Base-by-base conservation (phyloP, 1,140 invertebrate species). In the Zelostemma sp. region DNA sequence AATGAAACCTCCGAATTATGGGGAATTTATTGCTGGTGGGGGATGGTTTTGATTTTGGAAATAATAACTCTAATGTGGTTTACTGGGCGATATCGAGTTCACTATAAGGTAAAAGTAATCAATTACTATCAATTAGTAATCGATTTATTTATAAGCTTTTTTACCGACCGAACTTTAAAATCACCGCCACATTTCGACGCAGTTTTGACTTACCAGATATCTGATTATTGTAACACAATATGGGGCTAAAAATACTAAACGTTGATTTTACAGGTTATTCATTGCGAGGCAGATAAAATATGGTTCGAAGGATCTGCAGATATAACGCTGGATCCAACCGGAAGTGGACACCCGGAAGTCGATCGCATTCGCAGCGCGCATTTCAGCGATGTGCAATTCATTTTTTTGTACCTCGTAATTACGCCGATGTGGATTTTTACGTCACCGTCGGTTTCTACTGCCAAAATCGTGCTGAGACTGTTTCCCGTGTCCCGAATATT, bases 251-350 rank as follows among this genome's bases (percentile, higher is more conserved):
- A n/a, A n/a, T n/a, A n/a, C n/a, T n/a, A n/a, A n/a, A n/a, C n/a
- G n/a, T n/a, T n/a, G n/a, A n/a, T n/a, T 55, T 45, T 51, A 12
- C 33, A 80, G 77, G 75, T 78, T 6, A 81, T 83, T 33, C 81
- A 83, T 19, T 82, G 81, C 47, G 74, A 80, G 16, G 81, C 79
- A 53, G 81, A 83, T 31, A 67, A 48, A 59, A 73, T 73, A 43
- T 83, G 78, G 78, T 56, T 83, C 33, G 58, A 75, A 53, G 67
- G 68, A 31, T 9, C 56, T 5, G 55, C 74, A 8, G 38, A 70
- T 38, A 63, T 78, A 38, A 63, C 43, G 21, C 46, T 82, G 11
- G 68, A 68, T 33, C 49, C 71, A 17, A 74, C 12, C 11, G 79
- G 73, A 19, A 65, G 69, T 25, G 80, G 81, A 4, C 79, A 83